A percentile compares a stretch with the other conserved stretches of the same genome.
phyloP scores from a whole-genome alignment of 2,797 vertebrate genomes.

The Sebastes minor region DNA sequence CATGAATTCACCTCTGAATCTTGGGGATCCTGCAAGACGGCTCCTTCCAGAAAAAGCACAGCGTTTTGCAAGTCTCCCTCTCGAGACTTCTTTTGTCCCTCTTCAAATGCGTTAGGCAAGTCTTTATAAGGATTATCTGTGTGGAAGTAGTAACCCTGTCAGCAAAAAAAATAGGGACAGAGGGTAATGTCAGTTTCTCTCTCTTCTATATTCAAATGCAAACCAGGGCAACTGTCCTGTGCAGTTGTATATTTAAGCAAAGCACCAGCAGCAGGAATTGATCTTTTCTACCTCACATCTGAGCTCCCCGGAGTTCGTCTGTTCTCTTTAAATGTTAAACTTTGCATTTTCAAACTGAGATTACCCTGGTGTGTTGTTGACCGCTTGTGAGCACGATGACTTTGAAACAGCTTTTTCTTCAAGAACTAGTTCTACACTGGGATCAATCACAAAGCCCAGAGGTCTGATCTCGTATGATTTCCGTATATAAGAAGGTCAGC shows the following conservation, averaged over 20 bases:
- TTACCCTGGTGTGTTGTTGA: constrained; percentile 63
- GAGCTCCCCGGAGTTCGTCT: constrained; percentile 44
- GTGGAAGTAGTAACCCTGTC: constrained; percentile 98
- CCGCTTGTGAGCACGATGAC: constrained; percentile 39
- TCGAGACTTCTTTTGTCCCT: constrained; percentile 92
- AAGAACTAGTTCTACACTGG: constrained; percentile 34
- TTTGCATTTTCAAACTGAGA: constrained; percentile 69
- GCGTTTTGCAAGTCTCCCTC: constrained; percentile 95
- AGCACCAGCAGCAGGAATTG: constrained; percentile 55
- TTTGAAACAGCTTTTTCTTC: constrained; percentile 56
- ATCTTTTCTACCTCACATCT: constrained; percentile 64
- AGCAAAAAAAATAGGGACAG: constrained; percentile 59
- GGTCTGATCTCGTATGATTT: constrained; percentile 32
- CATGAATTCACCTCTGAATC: constrained; percentile 91
- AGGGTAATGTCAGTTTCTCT: constrained; percentile 55
- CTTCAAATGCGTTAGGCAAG: constrained; percentile 94
- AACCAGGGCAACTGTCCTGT: constrained; percentile 36
- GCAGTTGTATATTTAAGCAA: constrained; percentile 49
- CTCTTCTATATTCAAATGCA: constrained; percentile 39
- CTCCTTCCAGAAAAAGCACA: constrained; percentile 93
- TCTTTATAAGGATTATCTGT: constrained; percentile 99
- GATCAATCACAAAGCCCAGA: constrained; percentile 48
- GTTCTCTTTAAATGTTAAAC: constrained; percentile 78
- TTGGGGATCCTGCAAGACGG: constrained; percentile 94
- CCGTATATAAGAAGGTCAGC: constrained; percentile 26